Evolutionary conservation across 2,797 vertebrate species (phyloP).

Genomic region (Helarctos malayanus): DNA sequence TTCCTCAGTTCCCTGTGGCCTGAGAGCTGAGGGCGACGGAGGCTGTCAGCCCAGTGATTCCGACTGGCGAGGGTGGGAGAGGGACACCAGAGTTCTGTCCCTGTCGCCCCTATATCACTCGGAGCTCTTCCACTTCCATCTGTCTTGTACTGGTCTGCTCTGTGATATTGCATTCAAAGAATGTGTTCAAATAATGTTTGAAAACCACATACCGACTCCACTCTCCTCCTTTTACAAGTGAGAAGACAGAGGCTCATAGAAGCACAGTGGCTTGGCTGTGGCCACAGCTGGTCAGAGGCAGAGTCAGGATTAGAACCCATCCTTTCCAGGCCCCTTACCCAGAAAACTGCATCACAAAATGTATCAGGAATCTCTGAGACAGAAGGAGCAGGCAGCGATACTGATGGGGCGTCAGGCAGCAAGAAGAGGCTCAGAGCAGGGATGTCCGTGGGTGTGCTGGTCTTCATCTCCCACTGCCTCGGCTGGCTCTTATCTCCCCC

Average conservation of each 20-base stretch:
- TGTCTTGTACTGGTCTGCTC: neutral
- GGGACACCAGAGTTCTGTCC: neutral
- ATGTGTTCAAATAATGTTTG: neutral
- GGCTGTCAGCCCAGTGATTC: neutral
- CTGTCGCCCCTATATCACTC: accelerated
- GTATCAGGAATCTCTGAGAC: neutral
- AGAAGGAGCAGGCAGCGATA: neutral
- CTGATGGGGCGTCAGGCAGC: neutral
- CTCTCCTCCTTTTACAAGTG: neutral
- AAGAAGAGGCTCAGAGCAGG: neutral
- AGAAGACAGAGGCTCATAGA: neutral
- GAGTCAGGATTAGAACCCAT: neutral
- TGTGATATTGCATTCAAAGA: neutral
- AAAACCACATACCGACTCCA: neutral
- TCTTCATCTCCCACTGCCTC: no score
- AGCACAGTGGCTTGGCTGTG: neutral
- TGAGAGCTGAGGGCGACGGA: neutral
- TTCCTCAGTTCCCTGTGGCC: neutral
- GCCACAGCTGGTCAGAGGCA: neutral
- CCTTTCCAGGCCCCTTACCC: neutral
- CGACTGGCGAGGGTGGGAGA: neutral
- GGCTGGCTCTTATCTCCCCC: neutral
- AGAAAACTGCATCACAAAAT: neutral
- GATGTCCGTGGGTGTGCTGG: neutral
- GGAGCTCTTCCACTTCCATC: no score